Conservation (phyloP, 2,797 vertebrate species). For the Enteromius unitaeniatus region DNA sequence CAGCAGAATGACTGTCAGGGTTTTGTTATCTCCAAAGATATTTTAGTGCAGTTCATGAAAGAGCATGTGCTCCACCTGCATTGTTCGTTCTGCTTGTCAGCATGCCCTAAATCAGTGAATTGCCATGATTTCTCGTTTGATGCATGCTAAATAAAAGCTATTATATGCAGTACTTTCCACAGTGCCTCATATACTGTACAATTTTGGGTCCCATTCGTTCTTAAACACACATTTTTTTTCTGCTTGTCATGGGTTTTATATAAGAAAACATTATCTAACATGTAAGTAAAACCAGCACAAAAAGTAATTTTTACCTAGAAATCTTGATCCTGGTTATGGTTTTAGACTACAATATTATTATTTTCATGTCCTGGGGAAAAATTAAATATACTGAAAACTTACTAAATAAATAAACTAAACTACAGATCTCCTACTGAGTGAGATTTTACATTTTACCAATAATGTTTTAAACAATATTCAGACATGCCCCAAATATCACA, state of each 20-base stretch:
- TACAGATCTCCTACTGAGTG: not conserved
- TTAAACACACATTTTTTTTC: not conserved
- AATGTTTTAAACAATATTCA: not conserved
- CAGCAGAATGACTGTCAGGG: conserved; percentile 13
- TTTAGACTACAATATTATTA: not conserved
- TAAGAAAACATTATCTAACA: not conserved
- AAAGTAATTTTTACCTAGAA: not conserved
- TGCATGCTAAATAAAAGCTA: not conserved
- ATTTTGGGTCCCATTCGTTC: not conserved
- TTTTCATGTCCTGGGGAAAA: not conserved
- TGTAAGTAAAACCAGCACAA: not conserved
- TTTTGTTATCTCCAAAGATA: not conserved
- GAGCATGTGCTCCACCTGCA: not conserved
- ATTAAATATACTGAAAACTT: not conserved
- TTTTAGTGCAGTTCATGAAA: not conserved
- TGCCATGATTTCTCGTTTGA: not conserved
- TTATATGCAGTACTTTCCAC: not conserved
- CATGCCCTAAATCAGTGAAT: conserved; percentile 1
- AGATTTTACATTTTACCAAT: not conserved
- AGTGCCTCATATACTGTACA: not conserved
- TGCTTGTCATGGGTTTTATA: no score
- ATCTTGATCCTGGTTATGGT: not conserved
- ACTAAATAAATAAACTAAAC: not conserved
- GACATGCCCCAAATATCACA: not conserved
- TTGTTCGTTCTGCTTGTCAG: conserved; percentile 13